These are phyloP conservation scores for Gorilla gorilla DNA, from an alignment of 2,113 vertebrate species.

Conservation along the genomic window DNA sequence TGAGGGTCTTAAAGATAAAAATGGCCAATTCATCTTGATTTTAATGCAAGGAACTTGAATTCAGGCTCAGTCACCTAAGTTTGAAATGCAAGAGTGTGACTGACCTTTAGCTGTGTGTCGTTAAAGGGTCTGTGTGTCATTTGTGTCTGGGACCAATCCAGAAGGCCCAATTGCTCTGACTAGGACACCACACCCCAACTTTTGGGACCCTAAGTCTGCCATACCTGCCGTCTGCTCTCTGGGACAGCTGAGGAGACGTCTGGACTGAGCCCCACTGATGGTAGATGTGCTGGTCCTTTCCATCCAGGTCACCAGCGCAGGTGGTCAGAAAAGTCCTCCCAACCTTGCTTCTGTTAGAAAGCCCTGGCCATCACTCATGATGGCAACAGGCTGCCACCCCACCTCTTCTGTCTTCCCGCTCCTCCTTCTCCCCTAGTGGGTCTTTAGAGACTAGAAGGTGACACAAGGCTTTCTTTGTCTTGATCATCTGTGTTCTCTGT, in stretches of 20 bases:
- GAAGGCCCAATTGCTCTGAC: not conserved
- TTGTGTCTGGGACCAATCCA: not conserved
- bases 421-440: too few relatives aligned
- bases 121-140: not conserved
- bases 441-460: not conserved
- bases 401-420: not conserved
- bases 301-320: too few relatives aligned
- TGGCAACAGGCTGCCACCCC: too few relatives aligned
- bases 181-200: not conserved
- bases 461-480: too few relatives aligned
- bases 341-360: not conserved
- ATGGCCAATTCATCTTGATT: too few relatives aligned
- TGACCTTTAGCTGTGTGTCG: not conserved
- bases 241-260: not conserved
- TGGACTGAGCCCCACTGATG: not conserved
- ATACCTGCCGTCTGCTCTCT: not conserved
- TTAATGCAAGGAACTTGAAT: not conserved
- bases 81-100: rapidly evolving
- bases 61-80: not conserved
- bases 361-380: not conserved
- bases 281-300: too few relatives aligned
- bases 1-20: not conserved
- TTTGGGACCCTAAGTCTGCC: not conserved
- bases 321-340: not conserved
- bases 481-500: too few relatives aligned